Evolutionary conservation across 2,797 vertebrate species (phyloP).

Genomic region (Sarcophilus harrisii): DNA sequence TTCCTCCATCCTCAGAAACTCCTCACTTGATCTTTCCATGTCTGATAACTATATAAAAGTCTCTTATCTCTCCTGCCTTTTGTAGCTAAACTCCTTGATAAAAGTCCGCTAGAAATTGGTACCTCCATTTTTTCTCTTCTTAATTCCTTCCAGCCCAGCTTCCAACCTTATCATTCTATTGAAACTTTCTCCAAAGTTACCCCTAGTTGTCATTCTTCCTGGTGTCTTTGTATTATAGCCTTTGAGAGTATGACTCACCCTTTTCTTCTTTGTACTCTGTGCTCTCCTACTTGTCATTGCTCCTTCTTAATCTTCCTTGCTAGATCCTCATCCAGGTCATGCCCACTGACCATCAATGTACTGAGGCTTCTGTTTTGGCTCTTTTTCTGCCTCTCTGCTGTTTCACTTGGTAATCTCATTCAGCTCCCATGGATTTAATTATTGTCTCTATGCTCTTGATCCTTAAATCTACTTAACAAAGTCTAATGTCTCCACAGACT

Average conservation of each 20-base stretch:
- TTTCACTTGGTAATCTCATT: neutral
- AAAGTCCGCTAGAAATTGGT: neutral
- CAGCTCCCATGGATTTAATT: neutral
- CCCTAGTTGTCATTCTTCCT: neutral
- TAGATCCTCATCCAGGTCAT: neutral
- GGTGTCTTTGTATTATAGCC: neutral
- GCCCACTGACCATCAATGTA: neutral
- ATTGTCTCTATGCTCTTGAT: neutral
- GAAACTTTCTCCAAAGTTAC: neutral
- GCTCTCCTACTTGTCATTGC: neutral
- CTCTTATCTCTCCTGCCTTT: neutral
- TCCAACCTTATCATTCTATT: neutral
- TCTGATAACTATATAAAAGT: neutral
- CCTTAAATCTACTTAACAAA: neutral
- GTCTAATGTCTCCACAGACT: neutral
- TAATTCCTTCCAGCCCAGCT: neutral
- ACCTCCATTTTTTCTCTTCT: neutral
- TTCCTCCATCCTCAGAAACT: neutral
- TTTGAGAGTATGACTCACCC: neutral
- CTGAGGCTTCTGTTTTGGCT: neutral
- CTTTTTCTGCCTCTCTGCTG: neutral
- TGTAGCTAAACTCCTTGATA: neutral
- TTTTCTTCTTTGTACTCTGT: neutral
- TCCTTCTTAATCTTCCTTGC: neutral
- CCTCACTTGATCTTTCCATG: neutral